Evolutionary conservation across 2,888 invertebrate genomes (phyloP).

Genomic region (Microplitis deprimator): DNA sequence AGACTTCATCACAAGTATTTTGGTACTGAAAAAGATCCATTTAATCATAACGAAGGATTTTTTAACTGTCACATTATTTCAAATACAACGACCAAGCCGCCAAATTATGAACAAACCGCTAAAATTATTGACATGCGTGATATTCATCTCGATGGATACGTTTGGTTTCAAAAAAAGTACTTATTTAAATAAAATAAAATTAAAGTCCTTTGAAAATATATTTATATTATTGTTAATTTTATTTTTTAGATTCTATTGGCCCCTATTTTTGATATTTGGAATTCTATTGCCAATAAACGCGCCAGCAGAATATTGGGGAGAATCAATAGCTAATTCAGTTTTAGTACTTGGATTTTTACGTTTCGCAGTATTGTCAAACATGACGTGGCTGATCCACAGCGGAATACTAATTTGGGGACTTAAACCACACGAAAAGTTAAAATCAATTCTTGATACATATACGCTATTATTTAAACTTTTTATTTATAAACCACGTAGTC

Average conservation of each 20-base stretch:
- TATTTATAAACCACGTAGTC: conserved; percentile 63
- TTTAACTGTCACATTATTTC: conserved; percentile 85
- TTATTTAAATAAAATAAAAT: conserved; percentile 8
- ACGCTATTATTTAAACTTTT: conserved; percentile 58
- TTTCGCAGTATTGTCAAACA: conserved; percentile 77
- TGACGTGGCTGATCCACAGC: conserved; percentile 83
- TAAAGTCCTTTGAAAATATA: neutral
- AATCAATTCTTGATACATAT: conserved; percentile 62
- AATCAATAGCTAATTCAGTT: conserved; percentile 76
- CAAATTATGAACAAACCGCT: conserved; percentile 77
- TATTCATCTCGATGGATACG: conserved; percentile 81
- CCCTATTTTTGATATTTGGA: conserved; percentile 78
- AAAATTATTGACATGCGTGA: conserved; percentile 85
- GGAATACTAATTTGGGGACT: conserved; percentile 83
- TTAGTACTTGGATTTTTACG: conserved; percentile 82
- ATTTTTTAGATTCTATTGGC: conserved; percentile 79
- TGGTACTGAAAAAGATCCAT: conserved; percentile 85
- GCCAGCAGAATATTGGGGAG: conserved; percentile 85
- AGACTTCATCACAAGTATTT: conserved; percentile 86
- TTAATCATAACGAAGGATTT: conserved; percentile 85
- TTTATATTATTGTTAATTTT: too few relatives aligned
- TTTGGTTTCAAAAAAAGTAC: conserved; percentile 87
- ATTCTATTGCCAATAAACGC: conserved; percentile 82
- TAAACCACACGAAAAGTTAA: conserved; percentile 80
- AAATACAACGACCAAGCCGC: conserved; percentile 78